Conservation (phyloP, 1,140 invertebrate genomes). For the Andricus grossulariae region DNA sequence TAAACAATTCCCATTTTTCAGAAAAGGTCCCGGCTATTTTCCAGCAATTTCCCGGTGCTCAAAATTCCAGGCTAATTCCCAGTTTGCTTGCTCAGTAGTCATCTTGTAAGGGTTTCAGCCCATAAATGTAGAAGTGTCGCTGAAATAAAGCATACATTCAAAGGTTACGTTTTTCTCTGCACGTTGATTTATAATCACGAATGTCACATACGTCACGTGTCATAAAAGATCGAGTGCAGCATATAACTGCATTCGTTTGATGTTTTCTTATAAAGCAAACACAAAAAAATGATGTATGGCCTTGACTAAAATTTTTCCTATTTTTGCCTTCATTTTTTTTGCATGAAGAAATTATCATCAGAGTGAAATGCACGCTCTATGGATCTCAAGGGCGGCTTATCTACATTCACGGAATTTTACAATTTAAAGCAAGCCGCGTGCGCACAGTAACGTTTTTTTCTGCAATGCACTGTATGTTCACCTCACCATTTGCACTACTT, state of each 20-base stretch:
- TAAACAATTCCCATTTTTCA: too few relatives aligned
- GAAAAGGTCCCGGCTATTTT: too few relatives aligned
- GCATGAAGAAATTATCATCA: neutral
- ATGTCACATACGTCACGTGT: neutral
- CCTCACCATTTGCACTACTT: constrained; percentile 51
- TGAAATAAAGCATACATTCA: neutral
- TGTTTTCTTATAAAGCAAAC: neutral
- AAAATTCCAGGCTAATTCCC: too few relatives aligned
- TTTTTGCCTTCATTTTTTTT: neutral
- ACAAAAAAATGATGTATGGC: constrained; percentile 15
- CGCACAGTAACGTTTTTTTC: constrained; percentile 37
- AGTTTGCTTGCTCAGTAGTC: too few relatives aligned
- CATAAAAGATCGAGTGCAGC: neutral
- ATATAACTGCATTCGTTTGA: neutral
- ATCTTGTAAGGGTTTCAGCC: too few relatives aligned
- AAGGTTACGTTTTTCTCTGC: neutral
- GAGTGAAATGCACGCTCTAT: neutral
- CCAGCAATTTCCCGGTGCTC: too few relatives aligned
- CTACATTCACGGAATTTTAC: constrained; percentile 12
- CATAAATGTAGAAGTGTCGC: neutral
- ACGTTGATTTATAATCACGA: neutral
- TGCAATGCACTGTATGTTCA: constrained; percentile 20
- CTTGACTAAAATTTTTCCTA: neutral
- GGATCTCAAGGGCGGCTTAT: neutral
- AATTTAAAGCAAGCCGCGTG: constrained; percentile 48